Base-by-base conservation (phyloP, 1,140 invertebrate species). In the Cepaea nemoralis region DNA sequence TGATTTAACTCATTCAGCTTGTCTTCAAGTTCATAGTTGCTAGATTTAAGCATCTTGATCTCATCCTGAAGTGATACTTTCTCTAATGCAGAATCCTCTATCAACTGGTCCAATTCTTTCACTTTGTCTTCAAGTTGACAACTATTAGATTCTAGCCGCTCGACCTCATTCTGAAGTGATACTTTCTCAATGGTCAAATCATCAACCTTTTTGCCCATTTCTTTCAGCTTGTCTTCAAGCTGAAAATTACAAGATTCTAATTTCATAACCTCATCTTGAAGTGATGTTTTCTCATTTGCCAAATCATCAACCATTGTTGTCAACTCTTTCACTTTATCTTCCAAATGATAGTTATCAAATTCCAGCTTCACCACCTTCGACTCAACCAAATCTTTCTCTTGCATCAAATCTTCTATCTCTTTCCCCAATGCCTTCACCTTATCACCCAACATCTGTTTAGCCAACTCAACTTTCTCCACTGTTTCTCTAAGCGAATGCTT, bases 291-390 rank as follows among this genome's bases (percentile, higher is more conserved):
- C 37, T 48, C 37, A 45, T 1, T 22, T 14, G 14, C 45, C 45
- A 3, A 6, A 73, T 40, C 37, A 27, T 39, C 14, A 3, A 39
- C n/a, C 10, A 42, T 40, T 19, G 12, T 14, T 6, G 1, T n/a
- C n/a, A 73, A 5, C 39, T 48, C 70, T 48, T 73, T 73, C n/a
- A 42, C 27, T 22, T 48, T 40, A 3, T 73, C 39, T 73, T 73
- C 37, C 10, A 73, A 1, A 24, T 8, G n/a, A 6, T 5, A 40
- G 3, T 73, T 73, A 8, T 39, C 70, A 42, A n/a, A 40, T 35
- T 8, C 19, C 42, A 8, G 8, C 3, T 55, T 24, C 2, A 14
- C 1, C 50, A 55, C n/a, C 50, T 55, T 55, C 19, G 8, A 19
- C 42, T 45, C 42, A 45, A 45, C n/a, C n/a, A n/a, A n/a, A n/a